A percentile compares a stretch with the other conserved stretches of the same genome.
Conservation (phyloP, 2,888 invertebrate species). For the Morpho deidamia region DNA sequence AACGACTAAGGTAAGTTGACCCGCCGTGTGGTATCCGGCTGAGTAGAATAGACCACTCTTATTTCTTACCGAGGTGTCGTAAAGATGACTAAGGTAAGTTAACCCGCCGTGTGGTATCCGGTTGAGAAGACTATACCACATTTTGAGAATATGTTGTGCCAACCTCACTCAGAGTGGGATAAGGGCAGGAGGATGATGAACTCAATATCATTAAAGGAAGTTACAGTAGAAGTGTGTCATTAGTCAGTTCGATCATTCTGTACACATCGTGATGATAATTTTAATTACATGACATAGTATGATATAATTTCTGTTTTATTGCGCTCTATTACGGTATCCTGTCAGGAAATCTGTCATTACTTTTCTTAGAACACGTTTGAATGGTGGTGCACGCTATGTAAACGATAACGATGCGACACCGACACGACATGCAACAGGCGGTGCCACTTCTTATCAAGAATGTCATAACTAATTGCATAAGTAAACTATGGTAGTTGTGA, state of each 20-base stretch:
- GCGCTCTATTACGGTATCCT: constrained; percentile 21
- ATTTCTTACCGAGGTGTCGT: no score
- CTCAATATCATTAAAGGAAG: not conserved
- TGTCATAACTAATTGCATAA: no score
- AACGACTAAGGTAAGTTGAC: no score
- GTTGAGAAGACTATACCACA: no score
- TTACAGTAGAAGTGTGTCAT: constrained; percentile 8
- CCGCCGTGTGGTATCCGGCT: no score
- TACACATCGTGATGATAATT: constrained; percentile 15
- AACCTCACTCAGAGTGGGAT: no score
- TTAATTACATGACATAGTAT: constrained; percentile 23
- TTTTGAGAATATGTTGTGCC: no score
- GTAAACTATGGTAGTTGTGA: no score
- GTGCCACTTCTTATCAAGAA: not conserved
- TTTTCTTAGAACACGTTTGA: constrained; percentile 21
- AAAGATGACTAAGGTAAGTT: no score
- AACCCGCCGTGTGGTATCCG: no score
- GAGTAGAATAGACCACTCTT: no score
- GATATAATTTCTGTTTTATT: constrained; percentile 25
- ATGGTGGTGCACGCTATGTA: not conserved
- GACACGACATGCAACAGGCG: not conserved
- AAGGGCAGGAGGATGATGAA: no score
- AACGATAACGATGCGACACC: constrained; percentile 3
- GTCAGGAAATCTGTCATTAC: constrained; percentile 27
- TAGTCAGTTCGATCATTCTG: constrained; percentile 6